phyloP scores from a whole-genome alignment of 2,113 vertebrate genomes.

The Lepidiolamprologus cunningtoni region DNA sequence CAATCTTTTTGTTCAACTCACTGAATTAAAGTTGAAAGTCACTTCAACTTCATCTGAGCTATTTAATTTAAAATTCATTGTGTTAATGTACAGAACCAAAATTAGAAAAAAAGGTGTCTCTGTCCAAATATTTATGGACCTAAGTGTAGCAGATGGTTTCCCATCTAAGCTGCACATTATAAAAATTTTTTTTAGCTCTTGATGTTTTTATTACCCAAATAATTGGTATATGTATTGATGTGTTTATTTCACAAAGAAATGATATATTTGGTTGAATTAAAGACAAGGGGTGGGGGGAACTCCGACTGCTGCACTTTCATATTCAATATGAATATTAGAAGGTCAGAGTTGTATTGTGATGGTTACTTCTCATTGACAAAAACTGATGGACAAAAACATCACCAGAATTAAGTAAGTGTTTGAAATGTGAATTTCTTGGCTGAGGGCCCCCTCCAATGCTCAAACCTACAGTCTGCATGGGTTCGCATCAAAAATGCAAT shows the following conservation, averaged over 20 bases:
- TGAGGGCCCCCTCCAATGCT: not conserved
- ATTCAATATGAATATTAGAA: not conserved
- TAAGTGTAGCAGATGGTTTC: not conserved
- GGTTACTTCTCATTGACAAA: not conserved
- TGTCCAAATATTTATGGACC: not conserved
- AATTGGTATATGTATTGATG: not conserved
- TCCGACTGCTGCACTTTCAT: not conserved
- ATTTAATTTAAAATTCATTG: not conserved
- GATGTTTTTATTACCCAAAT: not conserved
- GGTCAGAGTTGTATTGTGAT: not conserved
- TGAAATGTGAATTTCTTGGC: not conserved
- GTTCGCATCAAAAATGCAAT: not conserved
- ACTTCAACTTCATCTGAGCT: not conserved
- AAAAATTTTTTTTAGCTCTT: fast-evolving
- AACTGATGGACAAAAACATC: not conserved
- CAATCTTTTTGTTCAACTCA: not conserved
- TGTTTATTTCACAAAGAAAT: not conserved
- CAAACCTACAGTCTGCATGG: not conserved
- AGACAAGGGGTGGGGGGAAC: fast-evolving
- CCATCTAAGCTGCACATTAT: not conserved
- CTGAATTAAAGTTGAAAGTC: not conserved
- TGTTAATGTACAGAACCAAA: not conserved
- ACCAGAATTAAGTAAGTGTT: not conserved
- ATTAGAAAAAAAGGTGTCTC: not conserved
- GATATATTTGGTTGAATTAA: not conserved